These are phyloP conservation scores for Augochlorella aurata DNA, from an alignment of 2,888 invertebrate species.

Conservation along the genomic window DNA sequence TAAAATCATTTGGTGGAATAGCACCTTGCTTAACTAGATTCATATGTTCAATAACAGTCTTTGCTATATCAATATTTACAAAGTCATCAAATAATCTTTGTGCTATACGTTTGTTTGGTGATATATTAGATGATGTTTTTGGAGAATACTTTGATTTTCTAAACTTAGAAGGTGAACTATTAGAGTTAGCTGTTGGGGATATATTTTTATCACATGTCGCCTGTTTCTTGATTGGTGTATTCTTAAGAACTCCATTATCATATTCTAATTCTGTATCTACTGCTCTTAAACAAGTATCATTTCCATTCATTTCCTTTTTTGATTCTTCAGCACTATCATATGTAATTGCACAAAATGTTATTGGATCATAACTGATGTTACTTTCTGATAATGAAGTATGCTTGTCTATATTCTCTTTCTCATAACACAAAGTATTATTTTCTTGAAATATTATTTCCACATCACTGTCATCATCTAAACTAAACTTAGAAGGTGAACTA, in stretches of 20 bases:
- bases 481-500: not conserved
- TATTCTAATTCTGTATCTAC: not conserved
- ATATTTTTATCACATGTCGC: not conserved
- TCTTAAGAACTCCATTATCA: not conserved
- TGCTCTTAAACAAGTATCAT: not conserved
- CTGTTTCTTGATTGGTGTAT: not conserved
- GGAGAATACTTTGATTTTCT: slow-evolving; percentile 32
- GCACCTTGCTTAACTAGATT: slow-evolving; percentile 71
- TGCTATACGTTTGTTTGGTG: slow-evolving; percentile 20
- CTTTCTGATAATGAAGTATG: not conserved
- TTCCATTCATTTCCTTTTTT: not conserved
- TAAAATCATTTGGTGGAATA: slow-evolving; percentile 66
- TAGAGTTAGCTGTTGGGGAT: not conserved
- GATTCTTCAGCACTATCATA: not conserved
- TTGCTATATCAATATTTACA: slow-evolving; percentile 35
- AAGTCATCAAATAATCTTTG: slow-evolving; percentile 51
- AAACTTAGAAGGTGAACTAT: not conserved
- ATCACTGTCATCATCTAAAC: not conserved
- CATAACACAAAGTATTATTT: not conserved
- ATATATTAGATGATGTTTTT: slow-evolving; percentile 32
- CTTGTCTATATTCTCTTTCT: not conserved
- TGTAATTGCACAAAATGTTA: not conserved
- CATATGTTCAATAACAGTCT: slow-evolving; percentile 68
- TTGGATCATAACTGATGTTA: not conserved
- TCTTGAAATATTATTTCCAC: not conserved